Base-by-base conservation (phyloP, 2,113 vertebrate genomes). In the Puma concolor region DNA sequence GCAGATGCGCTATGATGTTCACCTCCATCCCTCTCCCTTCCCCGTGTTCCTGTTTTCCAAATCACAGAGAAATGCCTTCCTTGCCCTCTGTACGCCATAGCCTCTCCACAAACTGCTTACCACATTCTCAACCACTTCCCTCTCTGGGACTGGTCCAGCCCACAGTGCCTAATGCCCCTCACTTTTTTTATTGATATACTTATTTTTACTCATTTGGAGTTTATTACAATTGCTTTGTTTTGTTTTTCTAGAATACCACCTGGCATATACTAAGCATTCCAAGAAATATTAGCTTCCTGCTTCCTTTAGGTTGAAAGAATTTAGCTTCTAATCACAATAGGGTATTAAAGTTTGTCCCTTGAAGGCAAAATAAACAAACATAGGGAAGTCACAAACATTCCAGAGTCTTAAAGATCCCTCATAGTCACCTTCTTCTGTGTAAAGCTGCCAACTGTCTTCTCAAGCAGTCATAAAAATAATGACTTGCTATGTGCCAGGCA, bases 251-350 rank as follows among this genome's bases (percentile, higher is more conserved):
- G 13, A 74, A 36, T 0, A 91, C 38, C n/a, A 50, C 27, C 76
- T 91, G 72, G 66, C 64, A 52, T 82, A 33, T 21, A 44, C 16
- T 77, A 82, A 82, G 66, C 16, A 84, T 60, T 96, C 91, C 80
- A 64, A 97, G 94, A 96, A 97, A 93, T 33, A 85, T 9, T 67
- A 67, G 66, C 66, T 95, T 85, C 95, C 86, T 96, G 38, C 88
- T 98, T 97, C 89, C 94, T 96, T 94, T 80, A 82, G 76, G 67
- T 90, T 88, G 80, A 77, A 85, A 95, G 96, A 95, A 27, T 83
- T 89, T 71, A 96, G 88, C 66, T 86, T 97, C 86, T 69, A 66
- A 74, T 86, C 67, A 79, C 94, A 96, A 82, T 50, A 67, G n/a
- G 8, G 29, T 41, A 88, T 79, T 79, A 91, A 95, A 95, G 31